These are phyloP conservation scores for Mastomys natalensis DNA, from an alignment of 2,113 vertebrate species.

Conservation along the genomic window DNA sequence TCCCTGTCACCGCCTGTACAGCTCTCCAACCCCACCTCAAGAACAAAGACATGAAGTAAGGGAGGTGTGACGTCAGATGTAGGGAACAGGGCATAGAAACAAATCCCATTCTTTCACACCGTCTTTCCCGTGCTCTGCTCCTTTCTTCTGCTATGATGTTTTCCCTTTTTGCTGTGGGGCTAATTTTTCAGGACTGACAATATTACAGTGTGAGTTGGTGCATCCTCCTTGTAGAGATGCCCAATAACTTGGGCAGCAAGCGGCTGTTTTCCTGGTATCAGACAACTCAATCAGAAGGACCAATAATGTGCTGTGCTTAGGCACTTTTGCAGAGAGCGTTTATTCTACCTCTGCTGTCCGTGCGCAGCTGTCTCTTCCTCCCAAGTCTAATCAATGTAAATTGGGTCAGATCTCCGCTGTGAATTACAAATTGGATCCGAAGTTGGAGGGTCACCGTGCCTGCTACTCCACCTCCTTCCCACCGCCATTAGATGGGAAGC, in stretches of 20 bases:
- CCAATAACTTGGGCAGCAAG: background rate
- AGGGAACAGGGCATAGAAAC: background rate
- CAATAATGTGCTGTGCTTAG: conserved; percentile 64
- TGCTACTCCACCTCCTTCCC: conserved; percentile 80
- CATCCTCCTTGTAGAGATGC: background rate
- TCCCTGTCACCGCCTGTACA: background rate
- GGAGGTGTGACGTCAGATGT: conserved; percentile 11
- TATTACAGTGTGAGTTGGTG: background rate
- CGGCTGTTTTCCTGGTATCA: conserved; percentile 49
- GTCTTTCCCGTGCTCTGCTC: conserved; percentile 29
- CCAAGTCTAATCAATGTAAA: conserved; percentile 89
- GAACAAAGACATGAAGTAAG: conserved; percentile 33
- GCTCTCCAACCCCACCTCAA: background rate
- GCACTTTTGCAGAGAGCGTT: conserved; percentile 66
- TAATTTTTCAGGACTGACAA: conserved; percentile 21
- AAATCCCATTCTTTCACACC: conserved; percentile 26
- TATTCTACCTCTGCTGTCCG: conserved; percentile 71
- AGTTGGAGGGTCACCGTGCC: conserved; percentile 84
- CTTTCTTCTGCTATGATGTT: conserved; percentile 7
- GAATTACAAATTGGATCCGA: conserved; percentile 87
- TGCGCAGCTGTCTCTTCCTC: conserved; percentile 79
- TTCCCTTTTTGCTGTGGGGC: background rate
- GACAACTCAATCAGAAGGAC: background rate
- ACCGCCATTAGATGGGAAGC: conserved; percentile 83
- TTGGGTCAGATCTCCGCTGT: conserved; percentile 86